Percentiles rank a stretch among this genome's conserved stretches.
phyloP scores from a whole-genome alignment of 30 jellyfish, hydroid and myxozoan genomes.

The Aurelia aurita complex sp. Pacific region DNA sequence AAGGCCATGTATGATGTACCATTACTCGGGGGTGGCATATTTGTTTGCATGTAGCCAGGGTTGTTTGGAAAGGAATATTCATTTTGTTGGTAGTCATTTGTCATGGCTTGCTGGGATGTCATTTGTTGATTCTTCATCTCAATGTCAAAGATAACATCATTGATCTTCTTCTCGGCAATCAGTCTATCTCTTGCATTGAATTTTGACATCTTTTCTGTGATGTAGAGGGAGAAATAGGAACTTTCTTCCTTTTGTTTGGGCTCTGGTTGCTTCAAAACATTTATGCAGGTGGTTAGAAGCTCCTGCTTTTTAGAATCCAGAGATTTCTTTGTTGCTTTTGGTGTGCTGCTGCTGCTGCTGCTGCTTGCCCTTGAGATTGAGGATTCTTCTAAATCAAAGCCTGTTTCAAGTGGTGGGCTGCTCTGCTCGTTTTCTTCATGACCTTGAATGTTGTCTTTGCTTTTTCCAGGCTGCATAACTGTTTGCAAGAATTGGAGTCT shows the following conservation, averaged over 20 bases:
- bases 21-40: conserved; percentile 5
- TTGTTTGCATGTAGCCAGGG: conserved; percentile 17
- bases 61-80: background rate
- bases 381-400: background rate
- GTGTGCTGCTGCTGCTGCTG: background rate
- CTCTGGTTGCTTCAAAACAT: conserved; percentile 1
- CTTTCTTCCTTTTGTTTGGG: background rate
- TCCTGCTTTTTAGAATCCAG: conserved; percentile 12
- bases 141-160: conserved; percentile 55
- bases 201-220: conserved; percentile 32
- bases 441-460: conserved; percentile 37
- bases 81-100: conserved; percentile 6
- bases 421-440: background rate
- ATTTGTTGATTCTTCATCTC: conserved; percentile 1
- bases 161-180: conserved; percentile 37
- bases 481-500: conserved; percentile 32
- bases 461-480: conserved; percentile 59
- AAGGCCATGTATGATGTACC: conserved; percentile 1
- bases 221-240: conserved; percentile 23
- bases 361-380: background rate
- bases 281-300: conserved; percentile 7
- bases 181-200: conserved; percentile 28
- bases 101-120: background rate
- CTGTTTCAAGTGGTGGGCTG: background rate
- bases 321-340: conserved; percentile 16